Conservation (phyloP, 2,888 invertebrate genomes). For the Abrostola tripartita region DNA sequence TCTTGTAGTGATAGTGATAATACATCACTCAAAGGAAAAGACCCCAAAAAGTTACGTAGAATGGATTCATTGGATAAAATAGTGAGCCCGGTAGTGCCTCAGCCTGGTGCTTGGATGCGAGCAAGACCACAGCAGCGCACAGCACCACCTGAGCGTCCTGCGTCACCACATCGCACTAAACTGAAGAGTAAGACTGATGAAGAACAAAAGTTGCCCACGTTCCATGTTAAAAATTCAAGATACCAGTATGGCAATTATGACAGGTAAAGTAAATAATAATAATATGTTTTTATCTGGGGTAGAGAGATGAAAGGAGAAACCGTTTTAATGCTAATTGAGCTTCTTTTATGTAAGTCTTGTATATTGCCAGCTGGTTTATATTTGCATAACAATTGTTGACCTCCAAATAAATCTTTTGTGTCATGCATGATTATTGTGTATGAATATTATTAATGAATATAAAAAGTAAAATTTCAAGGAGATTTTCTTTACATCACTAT, state of each 20-base stretch:
- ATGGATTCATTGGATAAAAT: constrained; percentile 95
- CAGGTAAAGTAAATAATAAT: constrained; percentile 81
- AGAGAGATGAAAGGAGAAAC: background rate
- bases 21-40: constrained; percentile 86
- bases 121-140: constrained; percentile 76
- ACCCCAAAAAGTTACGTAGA: constrained; percentile 89
- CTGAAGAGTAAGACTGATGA: constrained; percentile 74
- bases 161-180: constrained; percentile 80
- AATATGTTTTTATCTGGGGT: constrained; percentile 3
- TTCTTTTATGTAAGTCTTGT: constrained; percentile 18
- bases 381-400: constrained; percentile 45
- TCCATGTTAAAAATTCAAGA: constrained; percentile 92
- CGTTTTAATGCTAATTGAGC: constrained; percentile 19
- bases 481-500: constrained; percentile 8
- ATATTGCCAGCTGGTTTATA: constrained; percentile 35
- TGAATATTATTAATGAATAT: constrained; percentile 15
- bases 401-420: constrained; percentile 37
- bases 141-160: constrained; percentile 81
- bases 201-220: constrained; percentile 88
- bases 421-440: constrained; percentile 31
- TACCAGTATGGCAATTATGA: constrained; percentile 99
- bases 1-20: constrained; percentile 88
- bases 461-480: constrained; percentile 32
- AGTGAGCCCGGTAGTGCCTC: constrained; percentile 96
- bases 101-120: constrained; percentile 95